Evolutionary conservation across 2,888 invertebrate genomes (phyloP).

Genomic region (Drosophila niveifrons): DNA sequence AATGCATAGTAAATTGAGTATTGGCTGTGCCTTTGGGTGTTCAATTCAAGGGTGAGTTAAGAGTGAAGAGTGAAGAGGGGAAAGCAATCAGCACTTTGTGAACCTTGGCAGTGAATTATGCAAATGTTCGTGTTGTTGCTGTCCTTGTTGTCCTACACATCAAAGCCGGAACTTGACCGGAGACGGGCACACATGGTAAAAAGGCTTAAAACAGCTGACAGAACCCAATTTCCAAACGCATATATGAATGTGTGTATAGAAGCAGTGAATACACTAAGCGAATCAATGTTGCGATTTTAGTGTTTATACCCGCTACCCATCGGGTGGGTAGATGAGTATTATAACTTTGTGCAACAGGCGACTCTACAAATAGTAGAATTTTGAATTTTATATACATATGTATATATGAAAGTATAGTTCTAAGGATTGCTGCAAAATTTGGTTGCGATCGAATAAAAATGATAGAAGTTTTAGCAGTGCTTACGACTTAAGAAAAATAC

Average conservation of each 20-base stretch:
- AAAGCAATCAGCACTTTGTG: slow-evolving; percentile 51
- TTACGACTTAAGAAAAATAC: no score
- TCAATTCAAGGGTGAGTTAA: neutral
- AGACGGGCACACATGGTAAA: slow-evolving; percentile 32
- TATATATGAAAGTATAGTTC: no score
- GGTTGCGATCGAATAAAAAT: no score
- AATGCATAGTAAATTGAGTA: slow-evolving; percentile 27
- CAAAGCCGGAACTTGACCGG: slow-evolving; percentile 51
- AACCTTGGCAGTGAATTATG: slow-evolving; percentile 49
- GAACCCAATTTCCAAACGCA: slow-evolving; percentile 27
- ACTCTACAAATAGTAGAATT: no score
- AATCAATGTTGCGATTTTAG: neutral
- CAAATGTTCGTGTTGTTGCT: slow-evolving; percentile 40
- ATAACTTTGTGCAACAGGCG: no score
- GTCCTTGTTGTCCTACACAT: slow-evolving; percentile 34
- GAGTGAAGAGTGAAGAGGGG: slow-evolving; percentile 8
- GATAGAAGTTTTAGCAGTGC: no score
- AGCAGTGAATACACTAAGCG: neutral
- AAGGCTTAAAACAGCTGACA: slow-evolving; percentile 52
- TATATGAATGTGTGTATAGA: neutral
- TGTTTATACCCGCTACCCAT: no score
- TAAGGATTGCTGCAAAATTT: no score
- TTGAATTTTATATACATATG: no score
- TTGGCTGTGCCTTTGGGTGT: neutral
- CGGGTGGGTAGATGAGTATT: no score